Evolutionary conservation across 2,888 invertebrate genomes (phyloP), one percentile per base, ranked within the genome.

Genomic region (Bombyx huttoni): DNA sequence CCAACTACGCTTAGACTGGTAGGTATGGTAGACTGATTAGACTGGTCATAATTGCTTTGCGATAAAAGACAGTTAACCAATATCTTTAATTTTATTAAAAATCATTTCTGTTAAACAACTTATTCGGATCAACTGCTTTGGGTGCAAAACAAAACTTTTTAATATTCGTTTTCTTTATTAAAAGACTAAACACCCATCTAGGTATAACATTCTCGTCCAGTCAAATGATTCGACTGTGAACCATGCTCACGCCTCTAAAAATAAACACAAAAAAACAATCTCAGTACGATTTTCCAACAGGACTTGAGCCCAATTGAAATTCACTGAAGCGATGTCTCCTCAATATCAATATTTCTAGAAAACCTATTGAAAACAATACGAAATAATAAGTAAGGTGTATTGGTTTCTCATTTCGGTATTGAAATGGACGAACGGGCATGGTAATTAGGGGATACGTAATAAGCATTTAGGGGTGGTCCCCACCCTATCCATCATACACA

Each of bases 361-460:
- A 68, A 67, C 66, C 60, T 66, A 78, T 76, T 71, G 73, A 76
- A 78, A 81, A 79, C 72, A 78, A 71, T 52, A 74, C 72, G 73
- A 73, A 65, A 62, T 54, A 61, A 77, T 70, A 80, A 84, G 76
- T 85, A 82, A 83, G 83, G 82, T 85, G 84, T 75, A 68, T 67
- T 60, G 60, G 62, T 64, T 68, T 74, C 75, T 75, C 71, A 78
- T 82, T 73, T 74, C 67, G 64, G 63, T 58, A 49, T 55, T 56
- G 60, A 59, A 58, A 73, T 63, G 81, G 76, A 73, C 74, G 80
- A 81, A 68, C 68, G 71, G 61, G 68, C 12, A 62, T 64, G 62
- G 75, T 81, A 84, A 86, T 84, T 86, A 84, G 80, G 83, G 81
- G 81, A 73, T 79, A 68, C 61, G 54, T 86, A 85, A 86, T 85